Conservation (phyloP, 2,888 invertebrate genomes). For the Aporophyla lueneburgensis region DNA sequence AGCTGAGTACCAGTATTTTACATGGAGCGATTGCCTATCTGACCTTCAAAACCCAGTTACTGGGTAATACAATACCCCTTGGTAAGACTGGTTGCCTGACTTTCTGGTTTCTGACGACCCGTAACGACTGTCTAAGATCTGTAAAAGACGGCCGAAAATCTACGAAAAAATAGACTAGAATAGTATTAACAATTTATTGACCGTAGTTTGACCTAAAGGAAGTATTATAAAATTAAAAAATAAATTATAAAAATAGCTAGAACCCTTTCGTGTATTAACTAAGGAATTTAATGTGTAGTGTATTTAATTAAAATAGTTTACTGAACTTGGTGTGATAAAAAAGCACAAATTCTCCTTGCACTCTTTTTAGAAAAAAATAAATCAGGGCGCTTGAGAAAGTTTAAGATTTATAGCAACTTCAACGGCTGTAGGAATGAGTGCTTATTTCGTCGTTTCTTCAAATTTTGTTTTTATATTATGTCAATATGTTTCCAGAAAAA, state of each 20-base stretch:
- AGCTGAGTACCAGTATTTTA: no score
- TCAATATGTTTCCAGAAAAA: not conserved
- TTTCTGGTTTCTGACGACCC: no score
- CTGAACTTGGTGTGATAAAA: slow-evolving; percentile 24
- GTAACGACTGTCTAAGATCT: no score
- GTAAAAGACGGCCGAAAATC: no score
- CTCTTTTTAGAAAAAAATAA: slow-evolving; percentile 26
- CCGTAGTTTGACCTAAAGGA: not conserved
- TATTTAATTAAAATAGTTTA: slow-evolving; percentile 56
- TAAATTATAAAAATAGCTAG: not conserved
- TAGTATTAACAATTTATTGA: not conserved
- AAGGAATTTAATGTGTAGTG: not conserved
- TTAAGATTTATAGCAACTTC: slow-evolving; percentile 39
- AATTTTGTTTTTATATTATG: not conserved
- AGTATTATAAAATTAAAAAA: not conserved
- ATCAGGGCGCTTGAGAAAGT: slow-evolving; percentile 37
- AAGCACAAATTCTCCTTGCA: slow-evolving; percentile 3
- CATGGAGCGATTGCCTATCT: no score
- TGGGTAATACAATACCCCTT: no score
- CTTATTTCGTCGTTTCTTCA: slow-evolving; percentile 20
- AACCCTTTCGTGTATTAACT: not conserved
- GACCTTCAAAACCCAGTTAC: no score
- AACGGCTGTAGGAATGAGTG: slow-evolving; percentile 7
- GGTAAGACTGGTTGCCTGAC: no score
- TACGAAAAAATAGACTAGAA: not conserved